Evolutionary conservation across 1,140 invertebrate species (phyloP).

Genomic region (Drosophila kohkoa): DNA sequence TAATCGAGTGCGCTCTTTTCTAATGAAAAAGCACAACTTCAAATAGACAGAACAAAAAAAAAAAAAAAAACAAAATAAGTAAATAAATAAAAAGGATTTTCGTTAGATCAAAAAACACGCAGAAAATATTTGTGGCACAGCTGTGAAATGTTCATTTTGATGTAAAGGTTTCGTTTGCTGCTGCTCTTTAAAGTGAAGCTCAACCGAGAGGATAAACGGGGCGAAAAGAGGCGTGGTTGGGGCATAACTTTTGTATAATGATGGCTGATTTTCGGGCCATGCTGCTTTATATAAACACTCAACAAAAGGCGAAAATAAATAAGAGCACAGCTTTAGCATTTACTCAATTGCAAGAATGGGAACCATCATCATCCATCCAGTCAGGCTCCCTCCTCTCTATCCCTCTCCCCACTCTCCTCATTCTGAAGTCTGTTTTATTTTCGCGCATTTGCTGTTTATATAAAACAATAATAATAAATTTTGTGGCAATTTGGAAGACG

Average conservation of each 20-base stretch:
- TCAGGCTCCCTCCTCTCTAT: background rate
- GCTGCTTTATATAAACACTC: slow-evolving; percentile 24
- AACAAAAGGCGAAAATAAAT: slow-evolving; percentile 28
- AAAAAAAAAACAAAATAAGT: background rate
- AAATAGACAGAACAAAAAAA: background rate
- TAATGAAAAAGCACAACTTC: slow-evolving; percentile 15
- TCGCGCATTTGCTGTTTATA: slow-evolving; percentile 72
- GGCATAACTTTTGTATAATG: slow-evolving; percentile 21
- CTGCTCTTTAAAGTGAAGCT: slow-evolving; percentile 4
- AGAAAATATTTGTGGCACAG: slow-evolving; percentile 28
- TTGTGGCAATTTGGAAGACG: slow-evolving; percentile 61
- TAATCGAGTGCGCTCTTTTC: slow-evolving; percentile 14
- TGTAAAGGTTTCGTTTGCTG: slow-evolving; percentile 2
- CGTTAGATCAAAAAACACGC: background rate
- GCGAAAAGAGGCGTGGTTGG: background rate
- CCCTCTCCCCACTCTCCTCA: background rate
- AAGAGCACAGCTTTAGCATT: slow-evolving; percentile 28
- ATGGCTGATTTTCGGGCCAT: slow-evolving; percentile 21
- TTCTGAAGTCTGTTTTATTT: slow-evolving; percentile 52
- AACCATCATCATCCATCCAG: slow-evolving; percentile 1
- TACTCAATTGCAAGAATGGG: slow-evolving; percentile 38
- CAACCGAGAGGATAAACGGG: background rate
- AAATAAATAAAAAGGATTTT: slow-evolving; percentile 5
- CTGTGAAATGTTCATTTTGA: slow-evolving; percentile 15
- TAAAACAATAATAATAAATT: slow-evolving; percentile 81